Base-by-base conservation (phyloP, 2,797 vertebrate species). In the Falco naumanni region DNA sequence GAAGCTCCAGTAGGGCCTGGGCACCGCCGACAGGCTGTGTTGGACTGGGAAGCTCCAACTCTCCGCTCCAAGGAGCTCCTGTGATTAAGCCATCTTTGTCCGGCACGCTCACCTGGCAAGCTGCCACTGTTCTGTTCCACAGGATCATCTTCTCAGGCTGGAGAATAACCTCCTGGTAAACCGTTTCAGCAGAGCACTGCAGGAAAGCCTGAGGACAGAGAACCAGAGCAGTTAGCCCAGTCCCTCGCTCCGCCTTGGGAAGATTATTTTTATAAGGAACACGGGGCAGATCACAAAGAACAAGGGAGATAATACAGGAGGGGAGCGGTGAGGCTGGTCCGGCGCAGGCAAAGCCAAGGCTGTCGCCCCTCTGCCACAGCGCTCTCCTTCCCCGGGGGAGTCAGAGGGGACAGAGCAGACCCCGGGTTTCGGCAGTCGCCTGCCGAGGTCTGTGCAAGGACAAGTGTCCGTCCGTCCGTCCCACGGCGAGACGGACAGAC, bases 101-200 rank as follows among this genome's bases (percentile, higher is more conserved):
- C 90, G 0, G 96, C 71, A 66, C 92, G 56, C 89, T 98, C 89
- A 99, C 99, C 99, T 99, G 99, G 97, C 99, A 99, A 41, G 90
- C 98, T 5, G 99, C 98, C 87, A 99, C 97, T 0, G 99, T 99
- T 98, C 97, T 98, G 97, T 99, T 99, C 99, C 99, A 99, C 79
- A 99, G 98, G 85, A 98, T 98, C 99, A 99, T 99, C 97, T 99
- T 99, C 98, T 99, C 99, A 0, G 99, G 99, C 92, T 99, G 99
- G 48, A 99, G 97, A 89, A 99, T 99, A 81, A 99, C 98, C 84
- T 99, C 99, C 97, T 99, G 99, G 97, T 99, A 99, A 53, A 99
- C 98, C 0, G 98, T 97, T 97, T 99, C 99, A 14, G 99, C 98
- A 2, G 99, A 93, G 97, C 99, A 99, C 97, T 99, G 99, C 98